A percentile compares a stretch with the other conserved stretches of the same genome.
Evolutionary conservation across 2,113 vertebrate species (phyloP).

Genomic region (Pelobates fuscus): DNA sequence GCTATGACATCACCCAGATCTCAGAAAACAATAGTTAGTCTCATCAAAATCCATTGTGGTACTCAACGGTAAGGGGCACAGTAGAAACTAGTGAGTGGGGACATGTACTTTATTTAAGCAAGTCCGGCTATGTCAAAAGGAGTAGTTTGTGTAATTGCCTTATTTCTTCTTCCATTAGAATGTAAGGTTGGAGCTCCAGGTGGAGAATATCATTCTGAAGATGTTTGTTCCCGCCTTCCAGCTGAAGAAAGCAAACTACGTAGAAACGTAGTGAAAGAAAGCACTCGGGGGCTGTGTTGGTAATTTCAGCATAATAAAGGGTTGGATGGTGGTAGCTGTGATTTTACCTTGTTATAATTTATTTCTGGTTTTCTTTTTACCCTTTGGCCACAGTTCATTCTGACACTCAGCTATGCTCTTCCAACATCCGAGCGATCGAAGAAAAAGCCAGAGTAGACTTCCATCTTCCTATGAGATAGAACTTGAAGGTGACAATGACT

Average conservation of each 20-base stretch:
- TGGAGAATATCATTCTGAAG: conserved; percentile 9
- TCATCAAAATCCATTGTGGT: too few species aligned
- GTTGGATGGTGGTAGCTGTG: background rate
- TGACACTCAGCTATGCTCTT: conserved; percentile 69
- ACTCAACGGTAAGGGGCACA: too few species aligned
- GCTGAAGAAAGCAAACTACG: conserved; percentile 3
- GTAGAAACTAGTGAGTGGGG: too few species aligned
- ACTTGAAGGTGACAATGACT: conserved; percentile 75
- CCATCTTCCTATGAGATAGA: conserved; percentile 70
- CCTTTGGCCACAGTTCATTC: conserved; percentile 26
- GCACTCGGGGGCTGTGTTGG: conserved; percentile 1
- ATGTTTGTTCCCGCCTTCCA: conserved; percentile 20
- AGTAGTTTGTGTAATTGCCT: too few species aligned
- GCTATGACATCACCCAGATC: too few species aligned
- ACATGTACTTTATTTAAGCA: too few species aligned
- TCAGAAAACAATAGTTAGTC: too few species aligned
- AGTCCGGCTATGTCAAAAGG: too few species aligned
- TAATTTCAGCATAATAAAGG: background rate
- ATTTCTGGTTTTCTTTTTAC: conserved; percentile 24
- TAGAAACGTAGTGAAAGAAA: conserved; percentile 25
- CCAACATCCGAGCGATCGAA: conserved; percentile 64
- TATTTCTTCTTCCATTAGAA: background rate
- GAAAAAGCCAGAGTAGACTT: conserved; percentile 61
- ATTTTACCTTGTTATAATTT: background rate
- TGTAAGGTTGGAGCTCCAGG: conserved; percentile 1